Percentiles rank a stretch among this genome's conserved stretches.
These are phyloP conservation scores for Ageneiosus marmoratus DNA, from an alignment of 2,113 vertebrate genomes.

Conservation along the genomic window DNA sequence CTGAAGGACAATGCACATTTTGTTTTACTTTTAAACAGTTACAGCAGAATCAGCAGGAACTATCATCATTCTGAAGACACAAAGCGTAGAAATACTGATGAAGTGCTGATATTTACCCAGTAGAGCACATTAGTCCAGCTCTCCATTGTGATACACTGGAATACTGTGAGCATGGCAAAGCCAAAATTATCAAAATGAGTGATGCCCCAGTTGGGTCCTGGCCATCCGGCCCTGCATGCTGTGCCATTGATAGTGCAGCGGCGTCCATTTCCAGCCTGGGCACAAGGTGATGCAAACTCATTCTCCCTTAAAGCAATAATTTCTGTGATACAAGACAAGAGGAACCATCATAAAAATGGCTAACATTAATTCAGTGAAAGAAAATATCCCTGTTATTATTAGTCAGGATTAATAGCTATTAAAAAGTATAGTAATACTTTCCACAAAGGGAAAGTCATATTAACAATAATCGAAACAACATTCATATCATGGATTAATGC, in stretches of 20 bases:
- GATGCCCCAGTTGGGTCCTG: constrained; percentile 92
- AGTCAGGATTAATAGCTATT: not conserved
- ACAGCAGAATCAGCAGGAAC: not conserved
- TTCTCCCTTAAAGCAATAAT: constrained; percentile 79
- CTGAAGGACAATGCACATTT: constrained; percentile 67
- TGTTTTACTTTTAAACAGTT: not conserved
- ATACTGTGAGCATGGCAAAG: constrained; percentile 96
- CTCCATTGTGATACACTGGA: constrained; percentile 96
- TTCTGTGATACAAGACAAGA: constrained; percentile 66
- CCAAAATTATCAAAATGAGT: constrained; percentile 97
- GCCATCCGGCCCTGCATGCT: constrained; percentile 86
- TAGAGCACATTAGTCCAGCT: constrained; percentile 96
- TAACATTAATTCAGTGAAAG: not conserved
- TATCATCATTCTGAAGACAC: not conserved
- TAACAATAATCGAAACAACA: not conserved
- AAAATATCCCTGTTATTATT: not conserved
- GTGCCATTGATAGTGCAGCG: constrained; percentile 86
- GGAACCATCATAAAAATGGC: not conserved
- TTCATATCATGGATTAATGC: not conserved
- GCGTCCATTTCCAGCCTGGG: constrained; percentile 84
- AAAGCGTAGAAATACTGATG: not conserved
- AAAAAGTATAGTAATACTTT: not conserved
- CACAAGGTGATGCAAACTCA: constrained; percentile 87
- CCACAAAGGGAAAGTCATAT: not conserved
- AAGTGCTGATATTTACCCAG: constrained; percentile 77